These are phyloP conservation scores for Atrina japonica DNA, from an alignment of 2,888 invertebrate genomes.

Conservation along the genomic window DNA sequence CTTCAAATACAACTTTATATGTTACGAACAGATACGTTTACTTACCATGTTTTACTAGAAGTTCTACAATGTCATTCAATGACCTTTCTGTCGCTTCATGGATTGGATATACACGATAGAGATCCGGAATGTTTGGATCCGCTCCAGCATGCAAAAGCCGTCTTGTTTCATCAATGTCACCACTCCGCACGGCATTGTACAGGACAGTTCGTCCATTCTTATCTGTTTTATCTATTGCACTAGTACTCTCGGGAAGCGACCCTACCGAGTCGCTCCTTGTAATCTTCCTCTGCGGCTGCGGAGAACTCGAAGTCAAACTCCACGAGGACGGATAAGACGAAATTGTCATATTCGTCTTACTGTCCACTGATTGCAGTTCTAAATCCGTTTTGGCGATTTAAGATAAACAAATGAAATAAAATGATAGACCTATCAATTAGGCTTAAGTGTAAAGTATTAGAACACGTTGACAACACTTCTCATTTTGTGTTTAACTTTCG, in stretches of 20 bases:
- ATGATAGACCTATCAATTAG: no score
- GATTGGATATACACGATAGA: slow-evolving; percentile 29
- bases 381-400: no score
- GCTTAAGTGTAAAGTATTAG: no score
- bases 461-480: no score
- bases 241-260: slow-evolving; percentile 19
- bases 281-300: slow-evolving; percentile 15
- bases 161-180: slow-evolving; percentile 26
- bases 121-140: slow-evolving; percentile 29
- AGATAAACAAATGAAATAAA: no score
- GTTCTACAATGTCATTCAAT: slow-evolving; percentile 33
- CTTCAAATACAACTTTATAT: no score
- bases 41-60: slow-evolving; percentile 32
- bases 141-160: slow-evolving; percentile 25
- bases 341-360: not conserved
- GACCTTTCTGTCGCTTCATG: slow-evolving; percentile 37
- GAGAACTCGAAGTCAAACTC: slow-evolving; percentile 39
- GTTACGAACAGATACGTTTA: not conserved
- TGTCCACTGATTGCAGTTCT: no score
- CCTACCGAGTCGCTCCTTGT: slow-evolving; percentile 18
- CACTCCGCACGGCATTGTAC: slow-evolving; percentile 31
- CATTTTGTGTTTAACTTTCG: no score
- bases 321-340: slow-evolving; percentile 34
- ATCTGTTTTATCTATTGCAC: slow-evolving; percentile 30
- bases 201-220: slow-evolving; percentile 35